Percentiles rank a stretch among this genome's conserved stretches.
Evolutionary conservation across 2,888 invertebrate species (phyloP).

Genomic region (Scotopteryx bipunctaria): DNA sequence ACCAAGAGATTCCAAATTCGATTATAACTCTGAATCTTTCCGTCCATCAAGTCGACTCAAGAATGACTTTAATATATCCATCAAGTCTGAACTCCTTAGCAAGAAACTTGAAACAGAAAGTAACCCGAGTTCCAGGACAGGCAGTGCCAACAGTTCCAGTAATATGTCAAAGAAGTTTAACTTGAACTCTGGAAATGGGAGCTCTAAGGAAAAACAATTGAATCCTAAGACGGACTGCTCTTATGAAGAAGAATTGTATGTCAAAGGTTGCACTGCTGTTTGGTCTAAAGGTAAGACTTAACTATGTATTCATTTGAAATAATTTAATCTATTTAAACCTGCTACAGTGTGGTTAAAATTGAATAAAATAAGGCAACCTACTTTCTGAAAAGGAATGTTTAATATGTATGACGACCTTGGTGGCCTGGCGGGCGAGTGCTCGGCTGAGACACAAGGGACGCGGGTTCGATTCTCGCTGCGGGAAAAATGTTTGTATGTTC

Average conservation of each 20-base stretch:
- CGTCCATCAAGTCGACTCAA: constrained; percentile 70
- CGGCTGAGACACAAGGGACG: no score
- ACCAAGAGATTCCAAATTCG: constrained; percentile 62
- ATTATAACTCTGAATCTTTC: constrained; percentile 67
- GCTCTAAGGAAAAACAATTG: constrained; percentile 49
- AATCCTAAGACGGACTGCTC: constrained; percentile 72
- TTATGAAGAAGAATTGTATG: constrained; percentile 94
- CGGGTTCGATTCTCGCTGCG: no score
- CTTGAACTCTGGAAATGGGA: constrained; percentile 48
- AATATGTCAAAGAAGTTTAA: constrained; percentile 77
- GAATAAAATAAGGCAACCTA: no score
- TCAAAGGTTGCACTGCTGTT: constrained; percentile 92
- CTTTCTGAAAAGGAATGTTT: no score
- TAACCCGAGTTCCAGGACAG: constrained; percentile 56
- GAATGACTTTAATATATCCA: constrained; percentile 74
- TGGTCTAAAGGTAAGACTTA: constrained; percentile 88
- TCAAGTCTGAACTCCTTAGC: constrained; percentile 65
- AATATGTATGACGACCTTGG: no score
- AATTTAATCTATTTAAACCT: no score
- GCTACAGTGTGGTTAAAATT: no score
- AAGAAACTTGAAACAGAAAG: constrained; percentile 59
- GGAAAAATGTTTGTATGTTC: no score
- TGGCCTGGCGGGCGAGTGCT: no score
- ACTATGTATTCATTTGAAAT: not conserved
- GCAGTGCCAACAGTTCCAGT: constrained; percentile 74